Percentiles rank a stretch among this genome's conserved stretches.
phyloP scores from a whole-genome alignment of 2,797 vertebrate genomes.

The Gallinago nigripennis region DNA sequence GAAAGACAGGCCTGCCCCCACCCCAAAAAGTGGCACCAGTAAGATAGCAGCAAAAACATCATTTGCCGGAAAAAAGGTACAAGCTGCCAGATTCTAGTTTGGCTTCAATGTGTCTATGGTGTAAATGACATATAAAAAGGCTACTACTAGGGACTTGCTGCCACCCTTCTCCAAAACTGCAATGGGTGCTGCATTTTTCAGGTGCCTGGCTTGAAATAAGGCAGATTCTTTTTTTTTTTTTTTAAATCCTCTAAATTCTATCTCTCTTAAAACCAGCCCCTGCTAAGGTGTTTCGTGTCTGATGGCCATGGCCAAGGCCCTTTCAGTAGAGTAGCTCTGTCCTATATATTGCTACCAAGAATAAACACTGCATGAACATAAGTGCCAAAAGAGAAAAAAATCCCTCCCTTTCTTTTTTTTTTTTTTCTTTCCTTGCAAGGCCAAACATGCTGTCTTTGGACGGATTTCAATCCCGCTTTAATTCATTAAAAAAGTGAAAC shows the following conservation, averaged over 20 bases:
- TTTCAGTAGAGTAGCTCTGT: constrained; percentile 16
- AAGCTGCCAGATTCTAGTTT: background rate
- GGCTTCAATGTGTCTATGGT: rapidly evolving
- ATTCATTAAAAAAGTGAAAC: constrained; percentile 88
- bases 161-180: background rate
- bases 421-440: constrained; percentile 84
- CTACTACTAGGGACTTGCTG: background rate
- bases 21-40: background rate
- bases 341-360: constrained; percentile 44
- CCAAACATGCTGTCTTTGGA: constrained; percentile 92
- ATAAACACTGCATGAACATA: constrained; percentile 39
- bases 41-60: background rate
- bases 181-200: background rate
- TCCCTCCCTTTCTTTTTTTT: constrained; percentile 77
- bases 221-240: background rate
- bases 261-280: background rate
- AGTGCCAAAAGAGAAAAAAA: constrained; percentile 71
- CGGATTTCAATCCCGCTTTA: constrained; percentile 85
- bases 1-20: background rate
- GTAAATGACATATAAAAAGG: background rate
- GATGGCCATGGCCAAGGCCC: background rate
- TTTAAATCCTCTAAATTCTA: background rate
- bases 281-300: background rate
- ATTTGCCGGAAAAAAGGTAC: background rate
- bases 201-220: background rate